Percentiles rank a stretch among this genome's conserved stretches.
Evolutionary conservation across 1,140 invertebrate genomes (phyloP).

Genomic region (Coboldia fuscipes): DNA sequence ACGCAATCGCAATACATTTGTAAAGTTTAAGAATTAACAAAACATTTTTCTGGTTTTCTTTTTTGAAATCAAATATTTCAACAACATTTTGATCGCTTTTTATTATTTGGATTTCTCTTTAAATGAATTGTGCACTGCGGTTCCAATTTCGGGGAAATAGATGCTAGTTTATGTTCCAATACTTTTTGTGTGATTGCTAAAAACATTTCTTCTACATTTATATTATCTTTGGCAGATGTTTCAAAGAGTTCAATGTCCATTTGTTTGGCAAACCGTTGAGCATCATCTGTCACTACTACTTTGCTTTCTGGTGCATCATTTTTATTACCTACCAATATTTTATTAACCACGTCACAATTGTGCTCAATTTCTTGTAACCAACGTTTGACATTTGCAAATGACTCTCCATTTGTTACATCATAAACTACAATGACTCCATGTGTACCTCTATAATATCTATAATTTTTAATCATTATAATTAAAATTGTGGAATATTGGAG

Average conservation of each 20-base stretch:
- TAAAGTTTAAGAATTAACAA: no score
- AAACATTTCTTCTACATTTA: constrained; percentile 92
- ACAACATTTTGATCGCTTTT: no score
- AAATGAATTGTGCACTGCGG: not conserved
- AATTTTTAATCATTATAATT: constrained; percentile 19
- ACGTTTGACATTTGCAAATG: constrained; percentile 96
- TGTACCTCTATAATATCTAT: constrained; percentile 91
- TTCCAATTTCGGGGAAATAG: not conserved
- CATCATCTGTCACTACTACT: constrained; percentile 93
- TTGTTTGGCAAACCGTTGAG: constrained; percentile 86
- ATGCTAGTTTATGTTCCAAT: constrained; percentile 14
- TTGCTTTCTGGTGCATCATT: constrained; percentile 93
- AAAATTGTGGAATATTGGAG: no score
- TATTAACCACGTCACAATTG: constrained; percentile 98
- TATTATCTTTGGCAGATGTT: constrained; percentile 97
- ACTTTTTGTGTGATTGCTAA: constrained; percentile 45
- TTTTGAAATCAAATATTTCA: no score
- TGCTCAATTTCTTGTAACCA: constrained; percentile 98
- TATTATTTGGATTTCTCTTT: not conserved
- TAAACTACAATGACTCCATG: constrained; percentile 99
- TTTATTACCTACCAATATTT: constrained; percentile 98
- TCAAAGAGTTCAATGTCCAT: constrained; percentile 96
- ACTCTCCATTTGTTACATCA: constrained; percentile 96
- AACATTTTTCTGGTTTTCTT: no score
- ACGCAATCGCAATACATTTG: no score